These are phyloP conservation scores for Empidonax traillii DNA, from an alignment of 2,113 vertebrate species.

Conservation along the genomic window DNA sequence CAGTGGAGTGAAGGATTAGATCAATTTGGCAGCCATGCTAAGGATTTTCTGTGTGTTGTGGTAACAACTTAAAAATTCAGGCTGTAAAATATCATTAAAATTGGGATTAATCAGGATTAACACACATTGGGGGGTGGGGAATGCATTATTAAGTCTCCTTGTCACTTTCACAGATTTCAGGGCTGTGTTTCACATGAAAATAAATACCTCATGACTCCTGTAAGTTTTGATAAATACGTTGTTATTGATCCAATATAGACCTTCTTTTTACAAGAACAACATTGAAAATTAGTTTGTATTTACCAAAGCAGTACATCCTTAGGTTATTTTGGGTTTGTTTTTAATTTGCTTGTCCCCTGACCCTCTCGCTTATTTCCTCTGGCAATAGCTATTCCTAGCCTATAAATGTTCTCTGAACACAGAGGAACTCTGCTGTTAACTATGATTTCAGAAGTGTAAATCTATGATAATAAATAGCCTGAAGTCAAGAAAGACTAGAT, in stretches of 20 bases:
- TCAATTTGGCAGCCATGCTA: not conserved
- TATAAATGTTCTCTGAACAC: not conserved
- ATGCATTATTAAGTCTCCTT: conserved; percentile 34
- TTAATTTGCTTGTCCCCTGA: conserved; percentile 48
- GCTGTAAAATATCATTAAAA: conserved; percentile 50
- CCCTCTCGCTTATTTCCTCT: conserved; percentile 54
- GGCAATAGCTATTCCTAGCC: conserved; percentile 17
- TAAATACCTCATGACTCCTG: not conserved
- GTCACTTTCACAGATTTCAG: not conserved
- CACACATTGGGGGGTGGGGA: conserved; percentile 51
- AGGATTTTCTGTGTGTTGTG: conserved; percentile 50
- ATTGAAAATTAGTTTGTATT: conserved; percentile 18
- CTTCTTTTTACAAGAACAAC: not conserved
- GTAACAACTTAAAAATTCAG: conserved; percentile 42
- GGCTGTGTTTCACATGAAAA: not conserved
- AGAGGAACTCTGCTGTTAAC: conserved; percentile 13
- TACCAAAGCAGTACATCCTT: conserved; percentile 37
- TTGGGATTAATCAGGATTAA: conserved; percentile 59
- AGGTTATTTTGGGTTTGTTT: conserved; percentile 60
- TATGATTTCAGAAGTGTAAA: conserved; percentile 38
- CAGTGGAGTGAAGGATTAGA: conserved; percentile 11
- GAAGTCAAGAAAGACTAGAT: not conserved
- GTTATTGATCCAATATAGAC: conserved; percentile 21
- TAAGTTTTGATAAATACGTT: not conserved
- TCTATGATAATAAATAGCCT: conserved; percentile 16